phyloP scores from a whole-genome alignment of 53 echinoderm and acorn worm species.

The Astropecten irregularis region DNA sequence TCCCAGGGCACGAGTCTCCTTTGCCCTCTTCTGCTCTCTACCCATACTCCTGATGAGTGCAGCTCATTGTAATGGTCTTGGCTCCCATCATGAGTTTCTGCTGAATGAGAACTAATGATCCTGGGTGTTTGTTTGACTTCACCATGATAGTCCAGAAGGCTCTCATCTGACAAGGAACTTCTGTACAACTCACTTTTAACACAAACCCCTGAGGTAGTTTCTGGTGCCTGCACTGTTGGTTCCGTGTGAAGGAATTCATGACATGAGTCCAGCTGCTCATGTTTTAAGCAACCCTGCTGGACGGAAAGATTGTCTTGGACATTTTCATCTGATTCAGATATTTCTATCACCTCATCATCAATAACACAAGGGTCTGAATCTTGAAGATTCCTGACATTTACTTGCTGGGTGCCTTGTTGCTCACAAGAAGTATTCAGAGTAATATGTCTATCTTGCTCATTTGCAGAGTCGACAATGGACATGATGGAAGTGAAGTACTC shows the following conservation, averaged over 20 bases:
- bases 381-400: background rate
- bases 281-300: too few relatives aligned
- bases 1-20: too few relatives aligned
- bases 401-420: background rate
- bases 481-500: constrained; percentile 7
- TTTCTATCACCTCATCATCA: constrained; percentile 2
- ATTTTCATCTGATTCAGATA: too few relatives aligned
- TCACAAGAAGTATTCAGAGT: background rate
- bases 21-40: too few relatives aligned
- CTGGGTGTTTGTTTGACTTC: constrained; percentile 10
- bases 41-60: background rate
- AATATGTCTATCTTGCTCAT: too few relatives aligned
- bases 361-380: background rate
- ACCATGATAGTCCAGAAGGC: background rate
- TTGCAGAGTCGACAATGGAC: too few relatives aligned
- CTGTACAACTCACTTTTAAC: constrained; percentile 1
- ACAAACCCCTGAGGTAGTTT: background rate
- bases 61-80: background rate
- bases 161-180: background rate
- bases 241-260: too few relatives aligned
- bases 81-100: background rate
- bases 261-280: too few relatives aligned
- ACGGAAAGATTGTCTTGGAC: too few relatives aligned
- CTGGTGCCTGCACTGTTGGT: too few relatives aligned
- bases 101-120: background rate